Evolutionary conservation across 2,888 invertebrate genomes (phyloP), one percentile per base, ranked within the genome.

Genomic region (Chironomus riparius): DNA sequence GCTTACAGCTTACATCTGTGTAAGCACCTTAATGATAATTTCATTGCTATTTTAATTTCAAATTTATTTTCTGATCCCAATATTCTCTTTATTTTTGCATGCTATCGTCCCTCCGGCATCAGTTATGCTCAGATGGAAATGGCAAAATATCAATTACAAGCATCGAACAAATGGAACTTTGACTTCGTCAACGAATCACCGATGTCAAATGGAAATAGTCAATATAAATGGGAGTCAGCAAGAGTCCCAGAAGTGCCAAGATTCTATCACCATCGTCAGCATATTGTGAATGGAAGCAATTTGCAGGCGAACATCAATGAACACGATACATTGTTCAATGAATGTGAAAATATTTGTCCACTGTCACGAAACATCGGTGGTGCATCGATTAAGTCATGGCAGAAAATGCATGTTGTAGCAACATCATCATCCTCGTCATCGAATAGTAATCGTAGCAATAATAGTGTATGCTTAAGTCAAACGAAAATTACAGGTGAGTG

Each of bases 311-410:
- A 18, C 18, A 56, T 15, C 56, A 47, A 15, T 38, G 47, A 47
- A 15, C 38, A n/a, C 18, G 24, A 69, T 24, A 15, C 10, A 24
- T 12, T 73, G 18, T 73, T 56, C 72, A 38, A 18, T 61, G 72
- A 68, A 68, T 48, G 69, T 48, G 76, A 76, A 69, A 76, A 76
- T 76, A 76, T 76, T 61, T 76, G 76, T 48, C 76, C 76, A 56
- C 21, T 76, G n/a, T 69, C 38, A 12, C 48, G 28, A 2, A 24
- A 24, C n/a, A 74, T 65, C 47, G 68, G 62, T 5, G 18, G 62
- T 21, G 38, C 38, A 68, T 65, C 74, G 48, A 69, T 48, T 48
- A 24, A 48, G 38, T 47, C 69, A 65, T 13, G 65, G 18, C 75
- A 47, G n/a, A 76, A 50, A 22, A 76, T 69, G 50, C 47, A 10